Evolutionary conservation across 2,113 vertebrate species (phyloP), one percentile per base, ranked within the genome.

Genomic region (Hylia prasina): DNA sequence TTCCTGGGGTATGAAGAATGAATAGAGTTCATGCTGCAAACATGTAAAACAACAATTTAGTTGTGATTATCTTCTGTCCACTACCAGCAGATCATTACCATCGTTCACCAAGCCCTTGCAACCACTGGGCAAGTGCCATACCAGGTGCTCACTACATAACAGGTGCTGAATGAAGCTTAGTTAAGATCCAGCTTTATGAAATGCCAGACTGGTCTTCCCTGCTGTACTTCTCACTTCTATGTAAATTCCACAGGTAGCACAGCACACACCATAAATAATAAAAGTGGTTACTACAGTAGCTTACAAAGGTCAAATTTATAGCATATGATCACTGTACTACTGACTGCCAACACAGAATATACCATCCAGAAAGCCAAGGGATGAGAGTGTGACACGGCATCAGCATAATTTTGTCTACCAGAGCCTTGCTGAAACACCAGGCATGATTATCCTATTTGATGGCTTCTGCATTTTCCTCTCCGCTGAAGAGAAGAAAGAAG

Each of bases 211-310:
- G 12, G 8, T 25, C 35, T 72, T 72, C n/a, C 69, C 35, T 21
- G 5, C 20, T 23, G 1, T 19, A 23, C 57, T 82, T 82, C 54
- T 64, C 17, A 19, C 30, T 20, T 81, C 28, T 51, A 17, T 24
- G 72, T 51, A 21, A 76, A 82, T 63, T 24, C 21, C 42, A 44
- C n/a, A 68, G 35, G 10, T 37, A 35, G 14, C 3, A 9, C 15
- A 91, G 15, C 13, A 58, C 16, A 44, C 15, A n/a, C 7, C 8
- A 28, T 42, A 56, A 79, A 64, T 28, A 57, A 35, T 12, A 60
- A 21, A 6, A 68, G 20, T 14, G n/a, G 23, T 33, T 81, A 88
- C 7, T 23, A 37, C 0, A 0, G 54, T n/a, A 68, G 25, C 17
- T 70, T 76, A 54, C 13, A 69, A 69, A 42, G 23, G 15, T 11